Conservation (phyloP, 1,140 invertebrate species). For the Nilaparvata lugens region DNA sequence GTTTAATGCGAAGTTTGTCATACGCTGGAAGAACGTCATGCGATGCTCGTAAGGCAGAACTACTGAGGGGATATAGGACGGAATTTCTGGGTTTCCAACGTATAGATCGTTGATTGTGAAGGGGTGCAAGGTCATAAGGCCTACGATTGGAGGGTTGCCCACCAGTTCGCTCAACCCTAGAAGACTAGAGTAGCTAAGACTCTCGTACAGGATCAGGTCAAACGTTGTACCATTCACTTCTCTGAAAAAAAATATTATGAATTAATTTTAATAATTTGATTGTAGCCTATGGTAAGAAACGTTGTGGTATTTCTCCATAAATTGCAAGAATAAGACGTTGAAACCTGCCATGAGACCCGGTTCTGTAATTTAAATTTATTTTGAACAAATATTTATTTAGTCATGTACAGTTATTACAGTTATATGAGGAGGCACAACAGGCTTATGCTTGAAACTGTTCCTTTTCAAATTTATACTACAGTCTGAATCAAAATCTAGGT, state of each 20-base stretch:
- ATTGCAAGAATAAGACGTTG: too few species aligned
- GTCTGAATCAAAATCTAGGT: too few species aligned
- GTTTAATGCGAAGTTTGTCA: not conserved
- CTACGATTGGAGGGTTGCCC: not conserved
- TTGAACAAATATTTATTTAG: too few species aligned
- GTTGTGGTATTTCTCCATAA: too few species aligned
- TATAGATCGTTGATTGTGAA: not conserved
- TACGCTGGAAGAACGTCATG: not conserved
- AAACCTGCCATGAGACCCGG: too few species aligned
- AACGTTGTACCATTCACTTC: conserved; percentile 1
- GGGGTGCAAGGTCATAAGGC: not conserved
- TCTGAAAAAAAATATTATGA: not conserved
- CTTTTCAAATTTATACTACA: too few species aligned
- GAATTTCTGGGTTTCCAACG: not conserved
- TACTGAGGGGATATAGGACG: not conserved
- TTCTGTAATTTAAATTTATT: too few species aligned
- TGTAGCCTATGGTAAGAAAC: too few species aligned
- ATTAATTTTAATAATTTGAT: too few species aligned
- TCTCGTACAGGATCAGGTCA: conserved; percentile 3
- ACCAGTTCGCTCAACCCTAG: not conserved
- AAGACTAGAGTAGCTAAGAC: not conserved
- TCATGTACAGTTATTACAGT: too few species aligned
- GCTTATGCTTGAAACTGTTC: too few species aligned
- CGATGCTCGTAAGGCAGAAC: not conserved
- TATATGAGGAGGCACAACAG: too few species aligned